phyloP scores from a whole-genome alignment of 2,888 invertebrate species.

The Euzophera pinguis region DNA sequence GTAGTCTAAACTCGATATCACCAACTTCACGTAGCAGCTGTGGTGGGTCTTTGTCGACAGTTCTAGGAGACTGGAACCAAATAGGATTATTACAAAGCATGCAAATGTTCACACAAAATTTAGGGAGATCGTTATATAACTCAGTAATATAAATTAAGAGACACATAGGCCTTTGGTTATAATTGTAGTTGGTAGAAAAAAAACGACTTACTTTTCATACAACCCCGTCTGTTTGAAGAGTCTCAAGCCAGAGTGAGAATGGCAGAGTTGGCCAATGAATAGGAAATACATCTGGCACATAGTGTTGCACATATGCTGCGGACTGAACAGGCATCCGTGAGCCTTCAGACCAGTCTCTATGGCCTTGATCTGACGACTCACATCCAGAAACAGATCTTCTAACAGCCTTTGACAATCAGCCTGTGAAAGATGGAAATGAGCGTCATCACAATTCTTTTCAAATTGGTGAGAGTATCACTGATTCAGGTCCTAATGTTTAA shows the following conservation, averaged over 20 bases:
- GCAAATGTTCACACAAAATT: neutral
- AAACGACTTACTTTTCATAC: slow-evolving; percentile 84
- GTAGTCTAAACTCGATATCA: slow-evolving; percentile 95
- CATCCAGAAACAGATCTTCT: slow-evolving; percentile 89
- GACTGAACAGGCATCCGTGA: slow-evolving; percentile 93
- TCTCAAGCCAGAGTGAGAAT: slow-evolving; percentile 83
- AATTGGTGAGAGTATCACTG: too few relatives aligned
- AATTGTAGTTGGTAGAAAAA: too few relatives aligned
- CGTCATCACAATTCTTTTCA: too few relatives aligned
- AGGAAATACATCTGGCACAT: slow-evolving; percentile 97
- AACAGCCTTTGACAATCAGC: slow-evolving; percentile 85
- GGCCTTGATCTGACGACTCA: slow-evolving; percentile 86
- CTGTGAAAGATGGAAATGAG: slow-evolving; percentile 41
- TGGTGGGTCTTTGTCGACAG: slow-evolving; percentile 91
- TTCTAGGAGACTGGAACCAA: slow-evolving; percentile 83
- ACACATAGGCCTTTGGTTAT: too few relatives aligned
- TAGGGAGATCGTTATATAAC: too few relatives aligned
- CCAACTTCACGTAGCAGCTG: slow-evolving; percentile 95
- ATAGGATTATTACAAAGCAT: slow-evolving; percentile 3
- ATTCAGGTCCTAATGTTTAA: too few relatives aligned
- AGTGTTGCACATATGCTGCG: slow-evolving; percentile 91
- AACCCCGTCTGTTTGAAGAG: slow-evolving; percentile 87
- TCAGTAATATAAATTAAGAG: too few relatives aligned
- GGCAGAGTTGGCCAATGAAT: slow-evolving; percentile 92
- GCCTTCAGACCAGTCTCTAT: slow-evolving; percentile 87